phyloP scores from a whole-genome alignment of 2,113 vertebrate genomes.

The Centropus unirufus region DNA sequence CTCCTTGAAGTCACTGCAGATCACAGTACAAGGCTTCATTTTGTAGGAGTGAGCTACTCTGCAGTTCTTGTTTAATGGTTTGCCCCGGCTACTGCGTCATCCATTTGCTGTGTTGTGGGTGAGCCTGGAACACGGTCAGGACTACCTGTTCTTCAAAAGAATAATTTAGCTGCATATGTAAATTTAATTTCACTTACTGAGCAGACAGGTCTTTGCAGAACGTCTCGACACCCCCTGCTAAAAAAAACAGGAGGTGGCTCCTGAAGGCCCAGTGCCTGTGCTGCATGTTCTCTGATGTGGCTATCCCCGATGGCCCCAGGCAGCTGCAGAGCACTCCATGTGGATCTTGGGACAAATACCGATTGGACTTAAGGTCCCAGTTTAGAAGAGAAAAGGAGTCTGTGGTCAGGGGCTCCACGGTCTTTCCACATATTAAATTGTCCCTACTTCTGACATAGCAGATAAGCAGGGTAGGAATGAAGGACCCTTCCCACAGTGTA shows the following conservation, averaged over 20 bases:
- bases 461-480: neutral
- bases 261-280: neutral
- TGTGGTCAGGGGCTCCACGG: neutral
- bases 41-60: neutral
- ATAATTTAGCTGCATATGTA: neutral
- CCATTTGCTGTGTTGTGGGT: neutral
- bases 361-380: neutral
- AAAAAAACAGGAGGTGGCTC: neutral
- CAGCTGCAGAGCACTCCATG: neutral
- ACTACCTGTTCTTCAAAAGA: neutral
- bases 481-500: neutral
- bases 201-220: neutral
- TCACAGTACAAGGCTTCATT: neutral
- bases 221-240: neutral
- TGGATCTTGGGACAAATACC: neutral
- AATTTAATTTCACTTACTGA: neutral
- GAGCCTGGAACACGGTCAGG: neutral
- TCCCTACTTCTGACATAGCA: neutral
- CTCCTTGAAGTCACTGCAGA: neutral
- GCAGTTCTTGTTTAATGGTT: neutral
- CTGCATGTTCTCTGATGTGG: accelerated
- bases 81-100: neutral
- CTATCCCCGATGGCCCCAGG: accelerated
- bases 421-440: neutral
- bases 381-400: neutral